Evolutionary conservation across 2,797 vertebrate species (phyloP).

Genomic region (Phylloscopus collybita): DNA sequence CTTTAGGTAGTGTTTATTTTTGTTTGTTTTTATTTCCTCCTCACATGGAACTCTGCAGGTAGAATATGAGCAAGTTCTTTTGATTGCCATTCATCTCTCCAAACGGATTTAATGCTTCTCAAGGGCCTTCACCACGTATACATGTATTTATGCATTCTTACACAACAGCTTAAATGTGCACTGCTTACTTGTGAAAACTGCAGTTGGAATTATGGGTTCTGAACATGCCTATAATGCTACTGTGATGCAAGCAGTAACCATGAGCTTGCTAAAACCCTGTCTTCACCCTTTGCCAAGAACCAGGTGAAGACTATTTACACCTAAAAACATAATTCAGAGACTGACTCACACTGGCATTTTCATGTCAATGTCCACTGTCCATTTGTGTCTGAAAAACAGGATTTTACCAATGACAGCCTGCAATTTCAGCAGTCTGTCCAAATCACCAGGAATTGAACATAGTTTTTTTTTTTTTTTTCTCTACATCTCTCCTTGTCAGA

Average conservation of each 20-base stretch:
- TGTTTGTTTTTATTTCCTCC: neutral
- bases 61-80: neutral
- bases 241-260: neutral
- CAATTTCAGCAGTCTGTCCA: neutral
- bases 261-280: neutral
- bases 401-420: neutral
- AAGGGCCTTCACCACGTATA: fast-evolving
- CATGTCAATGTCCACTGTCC: neutral
- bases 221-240: neutral
- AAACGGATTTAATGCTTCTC: neutral
- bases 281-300: neutral
- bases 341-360: neutral
- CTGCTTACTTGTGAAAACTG: neutral
- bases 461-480: neutral
- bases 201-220: neutral
- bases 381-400: neutral
- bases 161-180: neutral
- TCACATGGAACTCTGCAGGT: neutral
- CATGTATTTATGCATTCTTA: too few relatives aligned
- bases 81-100: neutral
- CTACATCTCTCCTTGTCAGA: neutral
- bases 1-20: neutral
- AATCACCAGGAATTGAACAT: neutral
- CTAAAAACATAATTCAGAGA: neutral
- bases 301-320: neutral